Evolutionary conservation across 2,113 vertebrate genomes (phyloP).

Genomic region (Bubo blakistoni): DNA sequence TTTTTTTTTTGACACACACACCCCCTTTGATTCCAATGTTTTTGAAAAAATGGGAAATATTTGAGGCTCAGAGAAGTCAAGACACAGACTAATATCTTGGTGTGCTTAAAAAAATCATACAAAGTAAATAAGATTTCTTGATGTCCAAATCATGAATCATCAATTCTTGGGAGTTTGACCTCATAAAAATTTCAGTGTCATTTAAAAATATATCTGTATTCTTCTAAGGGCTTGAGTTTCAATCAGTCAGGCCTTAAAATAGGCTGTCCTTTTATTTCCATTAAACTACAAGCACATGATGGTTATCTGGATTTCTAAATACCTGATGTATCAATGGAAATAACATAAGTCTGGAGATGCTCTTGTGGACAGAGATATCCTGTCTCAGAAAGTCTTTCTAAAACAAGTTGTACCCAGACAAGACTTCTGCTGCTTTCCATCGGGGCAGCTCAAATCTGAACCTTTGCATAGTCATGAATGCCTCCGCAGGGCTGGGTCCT

Average conservation of each 20-base stretch:
- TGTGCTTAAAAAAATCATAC: background rate
- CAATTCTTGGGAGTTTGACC: background rate
- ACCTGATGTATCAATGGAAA: background rate
- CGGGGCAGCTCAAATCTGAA: background rate
- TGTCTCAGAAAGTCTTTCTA: background rate
- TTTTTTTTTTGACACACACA: background rate
- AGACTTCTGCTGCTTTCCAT: background rate
- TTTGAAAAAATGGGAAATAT: background rate
- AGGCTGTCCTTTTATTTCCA: background rate
- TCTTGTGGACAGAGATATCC: background rate
- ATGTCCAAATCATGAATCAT: background rate
- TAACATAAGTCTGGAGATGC: background rate
- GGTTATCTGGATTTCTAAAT: background rate
- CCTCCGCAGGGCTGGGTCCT: background rate
- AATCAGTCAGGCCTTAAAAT: background rate
- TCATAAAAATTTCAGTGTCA: background rate
- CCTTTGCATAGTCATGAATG: fast-evolving
- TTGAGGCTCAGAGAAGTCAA: background rate
- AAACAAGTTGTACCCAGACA: background rate
- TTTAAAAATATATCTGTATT: background rate
- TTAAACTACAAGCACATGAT: background rate
- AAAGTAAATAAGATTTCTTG: background rate
- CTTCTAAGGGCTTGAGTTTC: background rate
- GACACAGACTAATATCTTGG: background rate
- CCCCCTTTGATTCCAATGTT: background rate